Conservation (phyloP, 2,888 invertebrate genomes). For the Lochmaea crataegi region DNA sequence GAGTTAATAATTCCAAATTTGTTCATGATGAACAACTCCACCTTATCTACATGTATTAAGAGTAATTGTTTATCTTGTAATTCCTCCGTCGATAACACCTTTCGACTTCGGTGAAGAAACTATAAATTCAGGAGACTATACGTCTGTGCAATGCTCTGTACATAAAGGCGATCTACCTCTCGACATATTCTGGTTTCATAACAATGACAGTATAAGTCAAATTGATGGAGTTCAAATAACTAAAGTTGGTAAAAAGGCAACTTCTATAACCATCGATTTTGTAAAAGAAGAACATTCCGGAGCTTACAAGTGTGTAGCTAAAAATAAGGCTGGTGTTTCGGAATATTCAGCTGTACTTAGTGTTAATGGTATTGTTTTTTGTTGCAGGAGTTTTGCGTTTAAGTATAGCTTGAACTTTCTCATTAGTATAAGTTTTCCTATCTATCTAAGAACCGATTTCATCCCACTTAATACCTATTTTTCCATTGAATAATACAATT, state of each 20-base stretch:
- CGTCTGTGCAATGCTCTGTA: constrained; percentile 70
- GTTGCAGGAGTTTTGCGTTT: no score
- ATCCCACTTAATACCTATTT: no score
- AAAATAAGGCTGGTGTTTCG: constrained; percentile 68
- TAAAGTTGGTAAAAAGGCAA: constrained; percentile 66
- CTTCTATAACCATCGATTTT: constrained; percentile 69
- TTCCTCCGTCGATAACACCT: constrained; percentile 81
- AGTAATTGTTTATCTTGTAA: constrained; percentile 64
- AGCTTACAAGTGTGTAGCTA: constrained; percentile 72
- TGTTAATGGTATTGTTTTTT: constrained; percentile 71
- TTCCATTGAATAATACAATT: no score
- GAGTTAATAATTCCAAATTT: no score
- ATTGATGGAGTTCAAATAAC: constrained; percentile 60
- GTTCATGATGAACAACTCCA: no score
- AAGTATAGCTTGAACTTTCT: no score
- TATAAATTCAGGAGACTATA: constrained; percentile 62
- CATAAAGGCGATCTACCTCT: constrained; percentile 83
- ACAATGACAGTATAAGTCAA: constrained; percentile 61
- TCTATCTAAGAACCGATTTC: no score
- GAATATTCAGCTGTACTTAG: constrained; percentile 73
- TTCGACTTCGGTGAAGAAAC: constrained; percentile 81
- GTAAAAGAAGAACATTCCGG: constrained; percentile 72
- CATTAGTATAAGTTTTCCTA: no score
- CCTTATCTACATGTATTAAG: no score
- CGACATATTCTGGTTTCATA: constrained; percentile 77